Conservation (phyloP, 2,113 vertebrate species). For the Ophthalmolycus amberensis region DNA sequence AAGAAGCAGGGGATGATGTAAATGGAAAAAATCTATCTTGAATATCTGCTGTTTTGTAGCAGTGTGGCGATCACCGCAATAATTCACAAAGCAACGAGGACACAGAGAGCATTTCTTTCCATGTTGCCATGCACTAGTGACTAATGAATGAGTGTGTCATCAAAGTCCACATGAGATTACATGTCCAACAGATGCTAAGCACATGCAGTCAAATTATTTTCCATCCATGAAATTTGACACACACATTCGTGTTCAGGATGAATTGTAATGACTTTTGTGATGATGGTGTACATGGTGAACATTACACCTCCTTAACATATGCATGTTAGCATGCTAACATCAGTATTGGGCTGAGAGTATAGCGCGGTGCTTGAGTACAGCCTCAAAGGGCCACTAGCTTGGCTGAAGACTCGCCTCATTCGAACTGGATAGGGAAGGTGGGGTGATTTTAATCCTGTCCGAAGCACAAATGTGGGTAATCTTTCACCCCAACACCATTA, state of each 20-base stretch:
- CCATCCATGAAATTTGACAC: neutral
- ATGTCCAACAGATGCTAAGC: neutral
- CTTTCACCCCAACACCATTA: neutral
- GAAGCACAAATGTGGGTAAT: neutral
- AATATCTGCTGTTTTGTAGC: neutral
- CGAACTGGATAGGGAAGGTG: neutral
- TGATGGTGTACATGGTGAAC: neutral
- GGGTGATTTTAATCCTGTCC: neutral
- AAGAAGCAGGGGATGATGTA: slow-evolving; percentile 11
- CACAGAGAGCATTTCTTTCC: neutral
- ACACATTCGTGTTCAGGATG: neutral
- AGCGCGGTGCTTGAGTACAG: too few species aligned
- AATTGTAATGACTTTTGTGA: neutral
- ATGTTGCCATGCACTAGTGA: neutral
- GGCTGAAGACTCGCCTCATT: neutral
- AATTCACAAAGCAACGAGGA: neutral
- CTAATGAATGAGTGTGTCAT: slow-evolving; percentile 4
- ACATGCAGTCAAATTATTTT: neutral
- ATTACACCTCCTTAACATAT: neutral
- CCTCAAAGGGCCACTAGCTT: neutral
- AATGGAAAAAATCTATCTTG: slow-evolving; percentile 5
- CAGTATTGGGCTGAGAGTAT: neutral
- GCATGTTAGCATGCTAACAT: neutral
- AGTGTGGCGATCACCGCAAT: too few species aligned
- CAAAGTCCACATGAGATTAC: neutral